A percentile compares a stretch with the other conserved stretches of the same genome.
These are phyloP conservation scores for Actinemys pallida DNA, from an alignment of 2,113 vertebrate species.

Conservation along the genomic window DNA sequence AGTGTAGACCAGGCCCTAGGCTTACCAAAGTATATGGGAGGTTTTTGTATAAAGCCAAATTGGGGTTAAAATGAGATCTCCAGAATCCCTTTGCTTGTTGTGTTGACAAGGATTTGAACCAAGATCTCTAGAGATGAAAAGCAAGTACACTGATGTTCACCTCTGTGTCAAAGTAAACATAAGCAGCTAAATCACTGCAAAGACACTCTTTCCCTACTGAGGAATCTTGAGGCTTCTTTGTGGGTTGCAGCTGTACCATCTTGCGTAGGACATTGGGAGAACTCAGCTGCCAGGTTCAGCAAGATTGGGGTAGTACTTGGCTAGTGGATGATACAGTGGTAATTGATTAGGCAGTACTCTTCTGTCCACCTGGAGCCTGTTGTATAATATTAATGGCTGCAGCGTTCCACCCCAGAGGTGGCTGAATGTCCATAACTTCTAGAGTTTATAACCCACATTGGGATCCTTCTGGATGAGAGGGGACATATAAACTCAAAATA, in stretches of 20 bases:
- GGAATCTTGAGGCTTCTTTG: not conserved
- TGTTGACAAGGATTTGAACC: not conserved
- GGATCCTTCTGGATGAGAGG: not conserved
- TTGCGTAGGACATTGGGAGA: not conserved
- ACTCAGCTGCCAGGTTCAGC: not conserved
- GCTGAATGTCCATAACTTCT: not conserved
- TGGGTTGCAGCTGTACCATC: not conserved
- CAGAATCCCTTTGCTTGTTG: not conserved
- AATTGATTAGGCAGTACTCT: not conserved
- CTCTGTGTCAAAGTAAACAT: not conserved
- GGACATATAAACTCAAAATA: not conserved
- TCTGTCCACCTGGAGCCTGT: not conserved
- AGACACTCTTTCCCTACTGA: not conserved
- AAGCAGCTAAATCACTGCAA: not conserved
- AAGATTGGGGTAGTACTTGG: not conserved
- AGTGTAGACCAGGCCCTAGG: not conserved
- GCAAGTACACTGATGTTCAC: accelerated
- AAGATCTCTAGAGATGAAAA: not conserved
- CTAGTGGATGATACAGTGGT: not conserved
- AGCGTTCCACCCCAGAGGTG: not conserved
- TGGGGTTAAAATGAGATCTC: not conserved
- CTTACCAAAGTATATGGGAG: not conserved
- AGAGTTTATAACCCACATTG: not conserved
- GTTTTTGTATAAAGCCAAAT: constrained; percentile 11
- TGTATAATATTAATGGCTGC: not conserved